Percentiles rank a stretch among this genome's conserved stretches.
phyloP scores from a whole-genome alignment of 2,888 invertebrate genomes.

The Philonicus albiceps region DNA sequence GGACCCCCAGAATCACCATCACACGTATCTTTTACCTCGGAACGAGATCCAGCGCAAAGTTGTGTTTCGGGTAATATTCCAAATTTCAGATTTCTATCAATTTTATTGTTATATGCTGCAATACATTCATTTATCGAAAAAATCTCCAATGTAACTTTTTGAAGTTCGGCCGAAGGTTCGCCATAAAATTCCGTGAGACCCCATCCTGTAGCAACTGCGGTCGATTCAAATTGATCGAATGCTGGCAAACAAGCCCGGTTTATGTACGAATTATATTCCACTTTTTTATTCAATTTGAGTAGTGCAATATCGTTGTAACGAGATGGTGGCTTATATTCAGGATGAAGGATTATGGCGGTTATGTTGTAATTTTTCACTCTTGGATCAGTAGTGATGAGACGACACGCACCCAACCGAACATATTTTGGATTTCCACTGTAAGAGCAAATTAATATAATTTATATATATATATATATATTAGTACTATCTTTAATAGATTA shows the following conservation, averaged over 20 bases:
- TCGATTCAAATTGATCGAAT: slow-evolving; percentile 48
- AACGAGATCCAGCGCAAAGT: slow-evolving; percentile 66
- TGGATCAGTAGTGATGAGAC: slow-evolving; percentile 54
- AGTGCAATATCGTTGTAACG: slow-evolving; percentile 68
- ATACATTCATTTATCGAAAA: slow-evolving; percentile 61
- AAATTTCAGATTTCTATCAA: slow-evolving; percentile 53
- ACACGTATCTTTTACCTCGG: slow-evolving; percentile 65
- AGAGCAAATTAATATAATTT: not conserved
- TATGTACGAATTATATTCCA: slow-evolving; percentile 60
- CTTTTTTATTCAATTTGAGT: slow-evolving; percentile 60
- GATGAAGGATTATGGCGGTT: slow-evolving; percentile 56
- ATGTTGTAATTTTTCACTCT: slow-evolving; percentile 56
- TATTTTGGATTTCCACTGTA: slow-evolving; percentile 50
- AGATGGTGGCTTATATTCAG: slow-evolving; percentile 57
- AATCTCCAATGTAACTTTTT: slow-evolving; percentile 65
- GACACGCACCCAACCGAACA: slow-evolving; percentile 57
- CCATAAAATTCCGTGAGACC: slow-evolving; percentile 61
- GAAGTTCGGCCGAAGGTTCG: slow-evolving; percentile 58
- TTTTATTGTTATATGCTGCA: slow-evolving; percentile 50
- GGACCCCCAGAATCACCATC: slow-evolving; percentile 75
- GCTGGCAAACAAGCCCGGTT: slow-evolving; percentile 65
- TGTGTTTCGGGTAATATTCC: slow-evolving; percentile 65
- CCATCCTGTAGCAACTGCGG: slow-evolving; percentile 65
- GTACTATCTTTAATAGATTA: no score
- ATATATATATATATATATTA: no score